Percentiles rank a stretch among this genome's conserved stretches.
These are phyloP conservation scores for Aphelinus certus DNA, from an alignment of 1,140 invertebrate species.

Conservation along the genomic window DNA sequence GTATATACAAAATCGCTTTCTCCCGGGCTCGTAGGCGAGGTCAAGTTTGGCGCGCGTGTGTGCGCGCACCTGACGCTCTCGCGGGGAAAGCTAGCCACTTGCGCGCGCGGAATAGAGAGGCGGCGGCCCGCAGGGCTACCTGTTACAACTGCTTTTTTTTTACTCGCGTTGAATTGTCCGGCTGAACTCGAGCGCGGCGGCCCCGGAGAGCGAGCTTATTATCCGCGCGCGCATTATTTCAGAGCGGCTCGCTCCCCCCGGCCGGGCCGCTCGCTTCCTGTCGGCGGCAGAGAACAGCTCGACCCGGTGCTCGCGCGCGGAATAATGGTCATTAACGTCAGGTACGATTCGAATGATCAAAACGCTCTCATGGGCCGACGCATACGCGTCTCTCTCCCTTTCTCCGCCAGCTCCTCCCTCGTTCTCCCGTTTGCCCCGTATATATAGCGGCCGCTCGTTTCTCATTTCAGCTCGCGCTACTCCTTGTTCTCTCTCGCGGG, in stretches of 20 bases:
- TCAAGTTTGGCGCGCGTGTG: neutral
- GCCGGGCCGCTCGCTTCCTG: neutral
- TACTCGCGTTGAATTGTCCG: neutral
- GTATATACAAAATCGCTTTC: no score
- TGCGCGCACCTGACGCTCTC: neutral
- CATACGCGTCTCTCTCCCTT: no score
- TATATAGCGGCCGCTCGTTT: no score
- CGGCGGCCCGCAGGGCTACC: neutral
- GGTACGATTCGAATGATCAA: conserved; percentile 14
- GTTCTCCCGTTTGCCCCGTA: conserved; percentile 4
- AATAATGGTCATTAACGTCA: conserved; percentile 18
- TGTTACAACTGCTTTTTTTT: neutral
- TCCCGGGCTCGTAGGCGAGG: no score
- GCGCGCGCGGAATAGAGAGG: neutral
- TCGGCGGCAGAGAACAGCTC: neutral
- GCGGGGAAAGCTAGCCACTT: neutral
- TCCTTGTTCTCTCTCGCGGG: neutral
- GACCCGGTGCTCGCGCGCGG: neutral
- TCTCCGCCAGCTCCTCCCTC: neutral
- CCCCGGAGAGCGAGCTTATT: conserved; percentile 1
- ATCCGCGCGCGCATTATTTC: neutral
- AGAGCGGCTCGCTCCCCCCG: neutral
- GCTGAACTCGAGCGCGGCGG: neutral
- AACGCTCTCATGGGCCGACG: neutral
- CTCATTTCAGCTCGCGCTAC: no score